Evolutionary conservation across 2,888 invertebrate species (phyloP).

Genomic region (Tuta absoluta): DNA sequence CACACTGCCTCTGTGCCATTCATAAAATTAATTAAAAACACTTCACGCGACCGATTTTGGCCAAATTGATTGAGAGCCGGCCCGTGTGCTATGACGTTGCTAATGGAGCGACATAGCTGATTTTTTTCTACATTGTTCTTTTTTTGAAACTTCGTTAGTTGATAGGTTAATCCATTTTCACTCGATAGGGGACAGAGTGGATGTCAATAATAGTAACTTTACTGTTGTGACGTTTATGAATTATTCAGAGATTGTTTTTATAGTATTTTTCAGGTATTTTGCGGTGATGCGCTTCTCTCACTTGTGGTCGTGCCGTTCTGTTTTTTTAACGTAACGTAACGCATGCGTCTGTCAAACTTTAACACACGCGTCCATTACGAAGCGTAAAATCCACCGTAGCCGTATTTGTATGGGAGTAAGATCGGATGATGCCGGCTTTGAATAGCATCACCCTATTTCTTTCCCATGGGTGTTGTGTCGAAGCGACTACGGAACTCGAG

Average conservation of each 20-base stretch:
- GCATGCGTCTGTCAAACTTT: too few relatives aligned
- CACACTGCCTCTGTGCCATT: conserved; percentile 46
- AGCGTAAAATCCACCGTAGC: too few relatives aligned
- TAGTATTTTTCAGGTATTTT: too few relatives aligned
- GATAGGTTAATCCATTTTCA: conserved; percentile 28
- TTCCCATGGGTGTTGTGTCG: too few relatives aligned
- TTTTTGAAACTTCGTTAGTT: conserved; percentile 55
- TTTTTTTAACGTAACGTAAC: too few relatives aligned
- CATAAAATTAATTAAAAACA: conserved; percentile 81
- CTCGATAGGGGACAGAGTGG: conserved; percentile 6
- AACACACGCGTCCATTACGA: too few relatives aligned
- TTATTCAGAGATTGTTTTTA: background rate
- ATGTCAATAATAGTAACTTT: conserved; percentile 8
- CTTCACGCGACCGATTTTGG: conserved; percentile 75
- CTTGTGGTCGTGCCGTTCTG: too few relatives aligned
- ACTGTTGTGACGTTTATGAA: conserved; percentile 7
- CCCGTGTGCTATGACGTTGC: conserved; percentile 65
- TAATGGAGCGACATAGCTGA: conserved; percentile 69
- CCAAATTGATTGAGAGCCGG: conserved; percentile 77
- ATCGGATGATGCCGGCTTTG: too few relatives aligned
- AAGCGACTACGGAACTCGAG: too few relatives aligned
- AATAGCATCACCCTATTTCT: too few relatives aligned
- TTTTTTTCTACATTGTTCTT: conserved; percentile 37
- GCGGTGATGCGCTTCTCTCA: too few relatives aligned
- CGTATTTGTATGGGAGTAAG: too few relatives aligned